Conservation (phyloP, 2,888 invertebrate species). For the Lydus trimaculatus region DNA sequence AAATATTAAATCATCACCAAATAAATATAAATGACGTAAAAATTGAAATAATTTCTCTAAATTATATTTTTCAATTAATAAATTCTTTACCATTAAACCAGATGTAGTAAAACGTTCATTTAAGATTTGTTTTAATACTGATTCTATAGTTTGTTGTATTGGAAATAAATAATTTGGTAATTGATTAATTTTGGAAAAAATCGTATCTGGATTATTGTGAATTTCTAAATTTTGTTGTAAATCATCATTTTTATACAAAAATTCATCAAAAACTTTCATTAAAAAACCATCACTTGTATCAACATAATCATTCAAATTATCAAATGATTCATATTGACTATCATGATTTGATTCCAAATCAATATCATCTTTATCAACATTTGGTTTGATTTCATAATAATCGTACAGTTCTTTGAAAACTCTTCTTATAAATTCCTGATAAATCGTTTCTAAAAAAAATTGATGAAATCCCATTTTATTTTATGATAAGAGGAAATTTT, state of each 20-base stretch:
- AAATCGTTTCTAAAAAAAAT: constrained; percentile 49
- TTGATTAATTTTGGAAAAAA: background rate
- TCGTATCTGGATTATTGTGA: background rate
- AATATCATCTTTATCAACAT: constrained; percentile 19
- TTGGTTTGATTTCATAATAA: constrained; percentile 35
- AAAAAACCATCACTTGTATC: constrained; percentile 58
- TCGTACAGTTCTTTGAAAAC: constrained; percentile 46
- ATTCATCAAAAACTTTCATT: constrained; percentile 60
- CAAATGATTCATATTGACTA: constrained; percentile 11
- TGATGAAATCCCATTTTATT: no score
- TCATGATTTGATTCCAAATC: constrained; percentile 11
- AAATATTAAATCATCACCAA: constrained; percentile 55
- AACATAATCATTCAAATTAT: constrained; percentile 52
- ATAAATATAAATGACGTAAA: constrained; percentile 53
- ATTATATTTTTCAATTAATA: constrained; percentile 51
- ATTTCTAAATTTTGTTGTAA: background rate
- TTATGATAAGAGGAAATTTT: no score
- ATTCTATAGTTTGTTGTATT: constrained; percentile 50
- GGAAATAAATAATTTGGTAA: constrained; percentile 44
- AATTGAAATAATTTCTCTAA: constrained; percentile 54
- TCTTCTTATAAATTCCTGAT: constrained; percentile 51
- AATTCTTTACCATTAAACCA: constrained; percentile 54
- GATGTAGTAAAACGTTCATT: constrained; percentile 52
- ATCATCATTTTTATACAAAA: constrained; percentile 35
- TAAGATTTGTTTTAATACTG: constrained; percentile 46